phyloP scores from a whole-genome alignment of 2,888 invertebrate genomes.

The Euproctis similis region DNA sequence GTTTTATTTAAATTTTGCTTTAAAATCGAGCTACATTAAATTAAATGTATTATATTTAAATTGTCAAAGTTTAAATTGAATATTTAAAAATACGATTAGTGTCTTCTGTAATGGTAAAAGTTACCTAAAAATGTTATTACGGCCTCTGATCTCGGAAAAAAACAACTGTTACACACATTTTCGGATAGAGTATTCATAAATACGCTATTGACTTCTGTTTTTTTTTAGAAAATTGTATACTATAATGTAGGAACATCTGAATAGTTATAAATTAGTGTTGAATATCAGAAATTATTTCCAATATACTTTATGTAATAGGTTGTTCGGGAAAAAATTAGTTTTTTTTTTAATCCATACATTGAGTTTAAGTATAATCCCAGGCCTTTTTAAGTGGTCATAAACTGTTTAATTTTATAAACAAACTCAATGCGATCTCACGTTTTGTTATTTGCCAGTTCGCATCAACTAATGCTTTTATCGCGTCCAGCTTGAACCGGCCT shows the following conservation, averaged over 20 bases:
- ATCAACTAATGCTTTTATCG: not conserved
- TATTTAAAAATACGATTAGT: conserved; percentile 17
- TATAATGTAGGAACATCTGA: conserved; percentile 11
- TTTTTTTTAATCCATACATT: too few relatives aligned
- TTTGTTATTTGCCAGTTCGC: conserved; percentile 1
- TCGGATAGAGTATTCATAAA: conserved; percentile 56
- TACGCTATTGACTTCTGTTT: conserved; percentile 25
- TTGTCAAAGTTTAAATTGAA: conserved; percentile 12
- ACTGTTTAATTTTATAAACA: too few relatives aligned
- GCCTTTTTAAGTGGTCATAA: too few relatives aligned
- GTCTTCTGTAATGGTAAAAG: conserved; percentile 15
- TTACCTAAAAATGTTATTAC: conserved; percentile 32
- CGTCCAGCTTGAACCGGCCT: not conserved
- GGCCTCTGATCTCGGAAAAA: conserved; percentile 44
- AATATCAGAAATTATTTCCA: too few relatives aligned
- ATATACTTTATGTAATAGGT: too few relatives aligned
- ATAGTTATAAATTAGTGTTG: conserved; percentile 10
- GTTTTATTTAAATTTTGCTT: conserved; percentile 49
- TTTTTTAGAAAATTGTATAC: conserved; percentile 18
- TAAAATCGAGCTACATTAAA: conserved; percentile 41
- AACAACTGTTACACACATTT: conserved; percentile 56
- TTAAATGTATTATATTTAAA: conserved; percentile 27
- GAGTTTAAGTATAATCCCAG: too few relatives aligned
- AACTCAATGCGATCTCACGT: not conserved
- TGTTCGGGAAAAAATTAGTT: too few relatives aligned